Percentiles rank a stretch among this genome's conserved stretches.
phyloP scores from a whole-genome alignment of 2,888 invertebrate species.

The Hypomecis punctinalis region DNA sequence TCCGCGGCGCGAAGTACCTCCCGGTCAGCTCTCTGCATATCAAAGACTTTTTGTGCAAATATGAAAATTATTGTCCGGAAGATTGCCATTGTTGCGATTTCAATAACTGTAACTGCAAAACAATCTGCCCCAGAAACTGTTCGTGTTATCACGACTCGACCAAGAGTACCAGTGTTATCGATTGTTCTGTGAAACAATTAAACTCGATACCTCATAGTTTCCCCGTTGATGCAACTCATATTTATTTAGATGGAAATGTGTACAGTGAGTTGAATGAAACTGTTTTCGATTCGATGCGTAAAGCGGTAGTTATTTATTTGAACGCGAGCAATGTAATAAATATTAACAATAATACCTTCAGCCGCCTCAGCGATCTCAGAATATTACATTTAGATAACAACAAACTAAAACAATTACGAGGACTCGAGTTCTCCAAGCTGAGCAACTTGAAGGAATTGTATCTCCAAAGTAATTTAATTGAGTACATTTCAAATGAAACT shows the following conservation, averaged over 20 bases:
- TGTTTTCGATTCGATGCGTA: conserved; percentile 73
- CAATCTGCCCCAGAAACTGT: conserved; percentile 96
- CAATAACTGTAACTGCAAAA: conserved; percentile 97
- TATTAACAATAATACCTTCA: conserved; percentile 94
- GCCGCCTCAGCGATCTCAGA: conserved; percentile 90
- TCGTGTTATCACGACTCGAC: conserved; percentile 97
- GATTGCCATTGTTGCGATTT: conserved; percentile 98
- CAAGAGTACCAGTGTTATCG: conserved; percentile 96
- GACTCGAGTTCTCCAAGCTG: conserved; percentile 93
- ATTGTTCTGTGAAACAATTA: conserved; percentile 93
- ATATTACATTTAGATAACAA: conserved; percentile 95
- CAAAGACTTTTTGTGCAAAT: conserved; percentile 95
- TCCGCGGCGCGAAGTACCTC: conserved; percentile 91
- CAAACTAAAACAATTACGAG: conserved; percentile 90
- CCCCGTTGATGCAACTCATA: conserved; percentile 96
- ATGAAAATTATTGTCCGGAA: conserved; percentile 95
- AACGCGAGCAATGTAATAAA: conserved; percentile 92
- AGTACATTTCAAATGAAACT: conserved; percentile 91
- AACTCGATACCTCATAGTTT: conserved; percentile 91
- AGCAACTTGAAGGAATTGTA: conserved; percentile 92
- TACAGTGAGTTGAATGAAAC: conserved; percentile 89
- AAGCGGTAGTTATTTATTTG: conserved; percentile 89
- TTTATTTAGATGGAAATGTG: conserved; percentile 96
- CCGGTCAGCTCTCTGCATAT: conserved; percentile 90
- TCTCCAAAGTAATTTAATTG: conserved; percentile 93